Evolutionary conservation across 2,888 invertebrate species (phyloP), one percentile per base, ranked within the genome.

Genomic region (Clunio marinus): DNA sequence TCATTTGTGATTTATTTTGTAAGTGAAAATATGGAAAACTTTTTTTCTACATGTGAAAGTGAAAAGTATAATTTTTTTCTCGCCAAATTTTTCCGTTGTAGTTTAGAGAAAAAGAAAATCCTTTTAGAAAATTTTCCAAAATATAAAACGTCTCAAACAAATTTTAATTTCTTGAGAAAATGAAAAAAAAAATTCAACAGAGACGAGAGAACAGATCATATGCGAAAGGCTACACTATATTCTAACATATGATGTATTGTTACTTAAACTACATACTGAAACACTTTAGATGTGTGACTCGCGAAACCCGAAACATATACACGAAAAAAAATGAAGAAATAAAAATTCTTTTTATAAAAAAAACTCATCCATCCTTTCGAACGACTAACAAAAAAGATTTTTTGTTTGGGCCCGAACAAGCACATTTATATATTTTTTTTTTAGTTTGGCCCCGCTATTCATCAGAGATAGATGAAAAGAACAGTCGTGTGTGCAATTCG

Each of bases 361-460:
- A 62, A 51, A 25, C 59, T 25, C 25, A 35, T 69, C 65, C 57
- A 65, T 69, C 57, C 60, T 69, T 41, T 66, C 32, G 55, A 55
- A 32, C 15, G 25, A 58, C 25, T 1, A 41, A 45, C 24, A 51
- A 35, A 35, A 65, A 66, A 55, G 45, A 22, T 28, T 20, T 65
- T 55, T 45, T 41, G 41, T 62, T 63, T 63, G 45, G 66, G 24
- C 35, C 41, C 66, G 66, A n/a, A 66, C 51, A 28, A 51, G 45
- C 55, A 55, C 55, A 57, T 27, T 67, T 37, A 46, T 27, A 51
- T 62, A 62, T 67, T 37, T 68, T 66, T 65, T 55, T 32, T 35
- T 70, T 69, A 70, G 70, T 70, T 69, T 58, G 62, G 66, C 60
- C 69, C 69, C 70, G 69, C 68, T 70, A 69, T 68, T 70, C 70